Evolutionary conservation across 1,140 invertebrate genomes (phyloP), one percentile per base, ranked within the genome.

Genomic region (Doryteuthis pealeii): DNA sequence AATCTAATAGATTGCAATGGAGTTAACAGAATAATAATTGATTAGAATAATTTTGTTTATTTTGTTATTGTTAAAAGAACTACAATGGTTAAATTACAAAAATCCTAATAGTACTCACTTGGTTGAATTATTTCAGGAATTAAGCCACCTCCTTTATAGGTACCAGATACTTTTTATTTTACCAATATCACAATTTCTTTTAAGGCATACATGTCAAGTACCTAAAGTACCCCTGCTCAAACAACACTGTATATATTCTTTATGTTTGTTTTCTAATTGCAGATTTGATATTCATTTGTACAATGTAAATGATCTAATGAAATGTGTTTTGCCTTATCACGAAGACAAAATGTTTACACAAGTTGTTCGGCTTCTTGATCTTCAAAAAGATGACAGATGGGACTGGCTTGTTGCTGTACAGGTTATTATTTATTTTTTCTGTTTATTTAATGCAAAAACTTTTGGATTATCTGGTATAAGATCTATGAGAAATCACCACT

Each of bases 201-300:
- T 54, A 54, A 14, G n/a, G 49, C n/a, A 54, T 14, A 14, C 49
- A 54, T 14, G 12, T 54, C n/a, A n/a, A 14, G 49, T 54, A 12
- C n/a, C 12, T 12, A 54, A 12, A 54, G n/a, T n/a, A 14, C n/a
- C 49, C 49, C 49, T 14, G 12, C 49, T 14, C n/a, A 54, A 14
- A n/a, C n/a, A 14, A 14, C n/a, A 54, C n/a, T n/a, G 12, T 30
- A 26, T 62, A 26, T 62, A 62, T 26, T 3, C 3, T 3, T 6
- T 26, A 10, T 40, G 18, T 5, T 69, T 28, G 2, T 26, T 77
- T 81, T 79, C 82, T 49, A 32, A 73, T 71, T 78, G 26, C 77
- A 92, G 96, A 81, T 98, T 93, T 86, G 91, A 93, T 68, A 93
- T 98, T 76, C 94, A 98, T 82, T 89, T 93, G 70, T 98, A 93